Base-by-base conservation (phyloP, 2,888 invertebrate genomes). In the Sipha maydis region DNA sequence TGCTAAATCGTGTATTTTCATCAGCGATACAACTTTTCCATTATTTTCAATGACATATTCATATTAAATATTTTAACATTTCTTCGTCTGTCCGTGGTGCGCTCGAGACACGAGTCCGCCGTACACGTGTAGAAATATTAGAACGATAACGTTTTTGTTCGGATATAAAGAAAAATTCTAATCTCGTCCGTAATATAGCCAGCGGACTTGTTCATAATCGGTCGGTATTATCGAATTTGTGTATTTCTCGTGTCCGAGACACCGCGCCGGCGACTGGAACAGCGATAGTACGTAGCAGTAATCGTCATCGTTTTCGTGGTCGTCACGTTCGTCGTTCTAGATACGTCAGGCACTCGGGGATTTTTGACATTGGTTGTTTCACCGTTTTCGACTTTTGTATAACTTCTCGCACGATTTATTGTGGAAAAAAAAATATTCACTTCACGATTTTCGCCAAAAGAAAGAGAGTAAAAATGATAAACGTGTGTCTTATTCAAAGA, bases 391-490 rank as follows among this genome's bases (percentile, higher is more conserved):
- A 3, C 56, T 71, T 79, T 56, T 78, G 69, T 79, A 34, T 34
- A 31, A 56, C 86, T 79, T 79, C 71, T 69, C 21, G 78, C 86
- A 88, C 86, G 86, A 80, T 85, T 77, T 77, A 71, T 88, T 11
- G 80, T 31, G 67, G 31, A n/a, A 56, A 71, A 56, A 79, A 71
- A 85, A 73, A 79, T 73, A 86, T 73, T 79, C 79, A 79, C 71
- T 88, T 88, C 88, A 88, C 88, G 88, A 88, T 88, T 76, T 88
- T n/a, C 28, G 73, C 79, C 86, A 71, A 79, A 85, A 71, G 85
- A 85, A 85, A 54, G 56, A 73, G 71, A 67, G 56, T 61, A 75
- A 85, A 71, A 78, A 78, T 54, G 78, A 86, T 80, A 88, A 79
- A 88, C 80, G 88, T 28, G 34, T 71, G 31, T 86, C 17, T 86